A percentile compares a stretch with the other conserved stretches of the same genome.
Conservation (phyloP, 2,113 vertebrate species). For the Antidorcas marsupialis region DNA sequence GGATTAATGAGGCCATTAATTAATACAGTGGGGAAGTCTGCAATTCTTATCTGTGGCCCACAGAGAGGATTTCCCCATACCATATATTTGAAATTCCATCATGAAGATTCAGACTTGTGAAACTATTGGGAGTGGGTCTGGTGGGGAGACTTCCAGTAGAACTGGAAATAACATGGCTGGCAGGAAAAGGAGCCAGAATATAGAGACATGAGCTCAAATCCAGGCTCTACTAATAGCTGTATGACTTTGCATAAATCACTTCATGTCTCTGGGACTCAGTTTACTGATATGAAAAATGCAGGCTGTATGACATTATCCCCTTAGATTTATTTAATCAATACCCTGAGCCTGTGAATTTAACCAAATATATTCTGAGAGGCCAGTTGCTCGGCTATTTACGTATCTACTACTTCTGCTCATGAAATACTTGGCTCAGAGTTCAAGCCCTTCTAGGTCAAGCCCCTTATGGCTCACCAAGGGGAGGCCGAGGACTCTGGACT, state of each 20-base stretch:
- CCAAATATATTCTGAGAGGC: neutral
- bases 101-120: slow-evolving; percentile 40
- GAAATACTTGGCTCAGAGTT: neutral
- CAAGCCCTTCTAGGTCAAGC: neutral
- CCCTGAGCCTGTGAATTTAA: neutral
- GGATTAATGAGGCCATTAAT: slow-evolving; percentile 77
- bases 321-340: neutral
- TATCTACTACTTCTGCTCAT: neutral
- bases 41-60: slow-evolving; percentile 71
- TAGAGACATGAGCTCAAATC: neutral
- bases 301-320: neutral
- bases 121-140: neutral
- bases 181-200: neutral
- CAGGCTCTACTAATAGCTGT: neutral
- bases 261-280: neutral
- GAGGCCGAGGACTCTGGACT: neutral
- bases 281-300: slow-evolving; percentile 2
- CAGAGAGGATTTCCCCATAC: slow-evolving; percentile 62
- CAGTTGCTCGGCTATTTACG: neutral
- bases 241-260: neutral
- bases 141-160: neutral
- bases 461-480: neutral
- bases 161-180: neutral
- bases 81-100: slow-evolving; percentile 44
- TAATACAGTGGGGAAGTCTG: slow-evolving; percentile 73